Base-by-base conservation (phyloP, 2,888 invertebrate genomes). In the Pseudococcus viburni region DNA sequence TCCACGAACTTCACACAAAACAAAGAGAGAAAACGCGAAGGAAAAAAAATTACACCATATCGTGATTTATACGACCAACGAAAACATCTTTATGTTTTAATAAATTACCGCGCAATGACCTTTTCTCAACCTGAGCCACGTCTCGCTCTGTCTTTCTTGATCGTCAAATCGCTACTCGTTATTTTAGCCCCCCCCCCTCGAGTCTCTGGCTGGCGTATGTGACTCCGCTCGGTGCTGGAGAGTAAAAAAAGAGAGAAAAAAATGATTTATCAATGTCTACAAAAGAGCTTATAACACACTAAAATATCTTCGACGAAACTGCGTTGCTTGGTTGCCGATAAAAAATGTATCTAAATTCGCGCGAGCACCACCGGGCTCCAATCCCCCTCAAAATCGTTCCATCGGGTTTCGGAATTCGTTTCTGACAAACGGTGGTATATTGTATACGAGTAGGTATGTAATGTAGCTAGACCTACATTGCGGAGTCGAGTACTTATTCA, bases 161-260 rank as follows among this genome's bases (percentile, higher is more conserved):
- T 73, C 73, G 33, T 73, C 73, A 73, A 73, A 73, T 73, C 73
- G 73, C 73, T 73, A 73, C 73, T 73, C 73, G 73, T 73, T 33
- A 19, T 73, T 73, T 33, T 73, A 33, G 26, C 26, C 26, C 39
- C 73, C 19, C 64, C 11, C 1, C 22, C 22, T 22, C 22, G 17
- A 0, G 5, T 22, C n/a, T 26, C 26, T 26, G 9, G 68, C 26
- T 6, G 11, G 68, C 15, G 4, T n/a, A 68, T 39, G 73, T 39
- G 73, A 73, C 73, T 22, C 3, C 26, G 26, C 68, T 73, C 26
- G 33, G 12, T 6, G 11, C 15, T n/a, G n/a, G 64, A 64, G 22
- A 42, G 42, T 9, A 5, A 7, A n/a, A n/a, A n/a, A n/a, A 42
- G 22, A 64, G 22, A 33, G 15, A 33, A 12, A 73, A 73, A 33